Conservation (phyloP, 2,113 vertebrate genomes). For the Eulemur rufifrons region DNA sequence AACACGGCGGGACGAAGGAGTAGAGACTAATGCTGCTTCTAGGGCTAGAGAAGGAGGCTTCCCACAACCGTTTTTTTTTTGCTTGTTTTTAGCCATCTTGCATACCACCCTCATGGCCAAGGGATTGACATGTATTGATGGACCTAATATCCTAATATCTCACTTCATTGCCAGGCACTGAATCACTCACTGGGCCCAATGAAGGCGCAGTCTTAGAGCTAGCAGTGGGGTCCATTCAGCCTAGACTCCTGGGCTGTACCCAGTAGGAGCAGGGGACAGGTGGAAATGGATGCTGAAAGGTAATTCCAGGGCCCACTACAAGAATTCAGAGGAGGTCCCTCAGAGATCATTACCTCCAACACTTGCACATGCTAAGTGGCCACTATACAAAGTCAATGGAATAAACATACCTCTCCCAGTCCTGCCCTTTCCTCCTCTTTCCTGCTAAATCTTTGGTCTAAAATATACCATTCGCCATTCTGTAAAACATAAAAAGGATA, state of each 20-base stretch:
- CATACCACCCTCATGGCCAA: neutral
- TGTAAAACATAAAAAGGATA: neutral
- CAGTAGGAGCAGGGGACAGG: neutral
- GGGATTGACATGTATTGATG: neutral
- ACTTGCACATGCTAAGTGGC: neutral
- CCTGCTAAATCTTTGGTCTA: neutral
- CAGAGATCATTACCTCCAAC: neutral
- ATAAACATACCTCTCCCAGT: neutral
- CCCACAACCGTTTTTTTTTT: conserved; percentile 8
- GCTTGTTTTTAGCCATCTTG: neutral
- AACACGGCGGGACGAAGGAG: too few relatives aligned
- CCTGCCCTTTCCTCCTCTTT: neutral
- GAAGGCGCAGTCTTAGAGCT: neutral
- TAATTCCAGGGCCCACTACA: neutral
- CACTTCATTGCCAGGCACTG: neutral
- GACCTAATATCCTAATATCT: neutral
- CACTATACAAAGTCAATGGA: neutral
- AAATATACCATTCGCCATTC: neutral
- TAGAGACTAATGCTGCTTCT: too few relatives aligned
- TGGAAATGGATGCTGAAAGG: neutral
- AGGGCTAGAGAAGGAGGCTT: too few relatives aligned
- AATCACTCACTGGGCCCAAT: neutral
- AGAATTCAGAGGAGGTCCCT: neutral
- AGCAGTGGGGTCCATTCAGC: neutral
- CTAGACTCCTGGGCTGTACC: neutral